Base-by-base conservation (phyloP, 2,888 invertebrate species). In the Macroteleia sp. region DNA sequence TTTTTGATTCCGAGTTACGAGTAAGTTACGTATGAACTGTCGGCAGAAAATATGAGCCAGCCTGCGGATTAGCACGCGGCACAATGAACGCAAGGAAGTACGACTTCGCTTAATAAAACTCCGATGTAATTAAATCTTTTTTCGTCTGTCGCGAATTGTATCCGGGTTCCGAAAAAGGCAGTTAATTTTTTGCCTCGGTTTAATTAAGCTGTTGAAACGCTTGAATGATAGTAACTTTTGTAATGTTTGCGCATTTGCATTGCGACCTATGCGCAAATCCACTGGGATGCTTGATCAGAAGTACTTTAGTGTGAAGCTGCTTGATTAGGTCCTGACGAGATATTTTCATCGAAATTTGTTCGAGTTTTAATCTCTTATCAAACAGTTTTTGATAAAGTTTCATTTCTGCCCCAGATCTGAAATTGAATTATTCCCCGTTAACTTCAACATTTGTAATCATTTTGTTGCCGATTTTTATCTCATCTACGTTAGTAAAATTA, bases 71-170 rank as follows among this genome's bases (percentile, higher is more conserved):
- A 67, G 41, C 56, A 16, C 41, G 17, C 30, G 22, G 46, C 44
- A 73, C 77, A 73, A 77, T 77, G 71, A 39, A 30, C 39, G 25
- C 44, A 39, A 54, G 28, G 46, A 39, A 50, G 56, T 50, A 69
- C 46, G 64, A 41, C 52, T 64, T 48, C 64, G 76, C 61, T 66
- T 67, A 71, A 71, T 77, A 71, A 71, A 71, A 77, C 66, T 54
- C 32, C 48, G 36, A 67, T 71, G 77, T 77, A 77, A 77, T 77
- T 66, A 77, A 77, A 77, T 77, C 70, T 61, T 71, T 77, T 77
- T 77, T n/a, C 46, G 42, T 66, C 66, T 46, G 71, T 50, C 71
- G 70, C 56, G 71, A 70, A 66, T 70, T 64, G 36, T 59, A 46
- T 59, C 56, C 42, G 9, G 56, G 46, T 41, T 10, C 64, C 41